phyloP scores from a whole-genome alignment of 30 jellyfish, hydroid and myxozoan species.

The Aurelia coerulea region DNA sequence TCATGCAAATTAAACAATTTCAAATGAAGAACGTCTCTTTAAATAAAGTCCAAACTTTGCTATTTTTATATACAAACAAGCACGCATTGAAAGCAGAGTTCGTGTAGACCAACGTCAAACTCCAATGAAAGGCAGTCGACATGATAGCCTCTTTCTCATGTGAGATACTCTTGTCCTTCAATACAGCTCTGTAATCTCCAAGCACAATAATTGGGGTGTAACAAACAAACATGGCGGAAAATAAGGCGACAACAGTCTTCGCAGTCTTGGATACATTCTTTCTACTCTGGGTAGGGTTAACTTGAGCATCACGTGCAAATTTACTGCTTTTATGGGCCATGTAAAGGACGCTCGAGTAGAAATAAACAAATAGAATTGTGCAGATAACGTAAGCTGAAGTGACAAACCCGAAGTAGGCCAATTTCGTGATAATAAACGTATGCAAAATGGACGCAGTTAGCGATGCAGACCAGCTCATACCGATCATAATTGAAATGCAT shows the following conservation, averaged over 20 bases:
- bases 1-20: too few species aligned
- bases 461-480: conserved; percentile 26
- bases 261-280: neutral
- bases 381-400: conserved; percentile 37
- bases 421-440: conserved; percentile 19
- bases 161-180: conserved; percentile 13
- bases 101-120: conserved; percentile 48
- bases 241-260: conserved; percentile 37
- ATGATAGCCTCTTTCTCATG: conserved; percentile 11
- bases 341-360: conserved; percentile 40
- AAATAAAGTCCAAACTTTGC: conserved; percentile 24
- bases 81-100: conserved; percentile 52
- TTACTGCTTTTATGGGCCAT: conserved; percentile 19
- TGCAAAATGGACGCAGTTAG: conserved; percentile 22
- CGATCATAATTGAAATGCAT: conserved; percentile 7
- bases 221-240: conserved; percentile 36
- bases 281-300: neutral
- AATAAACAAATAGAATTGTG: conserved; percentile 22
- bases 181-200: conserved; percentile 42
- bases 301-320: neutral
- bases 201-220: conserved; percentile 42
- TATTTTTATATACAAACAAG: conserved; percentile 17
- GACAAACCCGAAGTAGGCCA: conserved; percentile 45
- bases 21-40: conserved; percentile 13
- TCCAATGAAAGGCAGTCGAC: conserved; percentile 44